A percentile compares a stretch with the other conserved stretches of the same genome.
These are phyloP conservation scores for Acrocephalus kingi DNA, from an alignment of 2,113 vertebrate species.

Conservation along the genomic window DNA sequence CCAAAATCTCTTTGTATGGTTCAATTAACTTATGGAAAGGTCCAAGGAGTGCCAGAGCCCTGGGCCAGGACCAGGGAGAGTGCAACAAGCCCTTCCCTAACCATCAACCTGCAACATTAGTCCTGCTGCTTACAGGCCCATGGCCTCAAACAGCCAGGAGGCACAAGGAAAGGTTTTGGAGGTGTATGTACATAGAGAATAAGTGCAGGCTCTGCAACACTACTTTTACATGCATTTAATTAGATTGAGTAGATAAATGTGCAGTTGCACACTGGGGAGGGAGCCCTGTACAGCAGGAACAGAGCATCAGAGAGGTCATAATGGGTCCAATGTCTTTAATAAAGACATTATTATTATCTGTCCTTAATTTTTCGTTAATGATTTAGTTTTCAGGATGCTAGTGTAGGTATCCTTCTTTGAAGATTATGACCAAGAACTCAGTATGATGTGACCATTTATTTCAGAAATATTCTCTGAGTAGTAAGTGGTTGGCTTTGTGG, in stretches of 20 bases:
- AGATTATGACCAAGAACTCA: neutral
- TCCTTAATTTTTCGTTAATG: neutral
- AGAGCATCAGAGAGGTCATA: neutral
- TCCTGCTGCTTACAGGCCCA: neutral
- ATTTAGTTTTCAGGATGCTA: neutral
- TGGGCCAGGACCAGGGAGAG: neutral
- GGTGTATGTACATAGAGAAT: neutral
- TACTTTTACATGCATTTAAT: neutral
- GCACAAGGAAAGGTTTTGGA: neutral
- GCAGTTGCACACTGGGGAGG: neutral
- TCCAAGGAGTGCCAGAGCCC: neutral
- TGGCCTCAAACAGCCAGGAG: neutral
- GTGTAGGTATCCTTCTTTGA: neutral
- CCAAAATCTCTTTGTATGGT: accelerated
- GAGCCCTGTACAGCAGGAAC: neutral
- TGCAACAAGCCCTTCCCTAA: neutral
- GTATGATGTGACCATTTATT: neutral
- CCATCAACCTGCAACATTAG: neutral
- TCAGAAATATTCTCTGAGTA: neutral
- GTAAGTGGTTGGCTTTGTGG: neutral
- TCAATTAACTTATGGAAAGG: neutral
- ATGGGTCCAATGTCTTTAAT: neutral
- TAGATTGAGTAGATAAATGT: neutral
- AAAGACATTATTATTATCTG: neutral
- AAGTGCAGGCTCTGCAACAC: neutral